Evolutionary conservation across 92 coral and sea anemone genomes (phyloP).

Genomic region (Virgularia gustaviana): DNA sequence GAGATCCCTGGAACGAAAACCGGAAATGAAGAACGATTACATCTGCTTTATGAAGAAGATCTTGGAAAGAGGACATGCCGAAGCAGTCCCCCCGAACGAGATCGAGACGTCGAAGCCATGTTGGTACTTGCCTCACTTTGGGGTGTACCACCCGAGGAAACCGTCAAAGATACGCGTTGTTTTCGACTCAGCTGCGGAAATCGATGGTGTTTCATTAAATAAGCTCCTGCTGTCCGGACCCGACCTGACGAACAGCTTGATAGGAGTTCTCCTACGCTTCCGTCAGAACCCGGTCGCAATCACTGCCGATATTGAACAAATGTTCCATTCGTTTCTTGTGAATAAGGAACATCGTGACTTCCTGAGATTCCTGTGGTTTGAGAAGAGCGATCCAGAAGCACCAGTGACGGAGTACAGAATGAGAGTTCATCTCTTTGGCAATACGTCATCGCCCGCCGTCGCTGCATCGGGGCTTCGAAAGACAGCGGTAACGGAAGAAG

Average conservation of each 20-base stretch:
- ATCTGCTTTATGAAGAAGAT: conserved; percentile 49
- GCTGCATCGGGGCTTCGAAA: conserved; percentile 51
- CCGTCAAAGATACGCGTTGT: conserved; percentile 45
- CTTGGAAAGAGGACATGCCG: conserved; percentile 39
- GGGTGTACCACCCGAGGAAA: conserved; percentile 46
- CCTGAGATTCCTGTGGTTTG: conserved; percentile 49
- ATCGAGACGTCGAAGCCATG: conserved; percentile 13
- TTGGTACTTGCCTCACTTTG: conserved; percentile 49
- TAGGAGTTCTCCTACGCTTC: conserved; percentile 50
- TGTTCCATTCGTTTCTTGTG: conserved; percentile 49
- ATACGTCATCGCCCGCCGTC: conserved; percentile 51
- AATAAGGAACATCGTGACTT: conserved; percentile 41
- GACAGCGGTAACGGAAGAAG: conserved; percentile 44
- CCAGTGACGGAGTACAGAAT: conserved; percentile 32
- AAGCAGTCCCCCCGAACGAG: conserved; percentile 21
- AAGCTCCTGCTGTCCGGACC: conserved; percentile 45
- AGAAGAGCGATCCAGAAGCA: conserved; percentile 38
- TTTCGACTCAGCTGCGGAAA: conserved; percentile 54
- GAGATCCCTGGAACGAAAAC: conserved; percentile 33
- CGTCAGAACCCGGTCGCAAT: conserved; percentile 47
- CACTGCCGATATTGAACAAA: conserved; percentile 50
- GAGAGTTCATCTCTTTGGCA: conserved; percentile 48
- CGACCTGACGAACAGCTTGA: conserved; percentile 39
- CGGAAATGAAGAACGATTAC: conserved; percentile 43
- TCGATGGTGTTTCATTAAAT: conserved; percentile 37